A percentile compares a stretch with the other conserved stretches of the same genome.
Evolutionary conservation across 1,140 invertebrate species (phyloP).

Genomic region (Armadillidium nasatum): DNA sequence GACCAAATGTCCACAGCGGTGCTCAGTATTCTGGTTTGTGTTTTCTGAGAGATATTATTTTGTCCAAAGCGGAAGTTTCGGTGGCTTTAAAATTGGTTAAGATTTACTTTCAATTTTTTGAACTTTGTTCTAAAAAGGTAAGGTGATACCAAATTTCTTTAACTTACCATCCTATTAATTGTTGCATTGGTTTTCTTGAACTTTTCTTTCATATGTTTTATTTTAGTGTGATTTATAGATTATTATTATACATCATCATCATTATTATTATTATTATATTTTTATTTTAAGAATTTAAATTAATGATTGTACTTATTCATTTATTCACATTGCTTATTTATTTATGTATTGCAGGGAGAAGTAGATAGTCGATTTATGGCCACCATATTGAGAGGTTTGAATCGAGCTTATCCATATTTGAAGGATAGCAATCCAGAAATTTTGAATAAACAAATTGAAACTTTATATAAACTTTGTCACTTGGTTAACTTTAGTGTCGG

Average conservation of each 20-base stretch:
- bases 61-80: conserved; percentile 64
- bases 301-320: no score
- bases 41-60: conserved; percentile 75
- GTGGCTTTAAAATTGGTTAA: conserved; percentile 78
- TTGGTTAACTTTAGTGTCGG: conserved; percentile 24
- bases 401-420: conserved; percentile 77
- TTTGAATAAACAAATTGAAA: conserved; percentile 64
- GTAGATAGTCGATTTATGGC: conserved; percentile 88
- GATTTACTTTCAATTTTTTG: conserved; percentile 93
- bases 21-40: conserved; percentile 93
- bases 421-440: conserved; percentile 56
- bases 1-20: conserved; percentile 72
- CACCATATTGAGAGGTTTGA: conserved; percentile 79
- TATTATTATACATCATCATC: no score
- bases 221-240: no score
- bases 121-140: conserved; percentile 78
- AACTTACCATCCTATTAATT: no score
- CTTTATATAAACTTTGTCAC: conserved; percentile 65
- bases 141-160: conserved; percentile 11
- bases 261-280: no score
- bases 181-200: no score
- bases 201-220: no score
- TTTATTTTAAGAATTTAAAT: no score
- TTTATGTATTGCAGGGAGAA: conserved; percentile 67
- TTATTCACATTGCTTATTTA: no score